These are phyloP conservation scores for Streblospio benedicti DNA, from an alignment of 1,140 invertebrate species.

Conservation along the genomic window DNA sequence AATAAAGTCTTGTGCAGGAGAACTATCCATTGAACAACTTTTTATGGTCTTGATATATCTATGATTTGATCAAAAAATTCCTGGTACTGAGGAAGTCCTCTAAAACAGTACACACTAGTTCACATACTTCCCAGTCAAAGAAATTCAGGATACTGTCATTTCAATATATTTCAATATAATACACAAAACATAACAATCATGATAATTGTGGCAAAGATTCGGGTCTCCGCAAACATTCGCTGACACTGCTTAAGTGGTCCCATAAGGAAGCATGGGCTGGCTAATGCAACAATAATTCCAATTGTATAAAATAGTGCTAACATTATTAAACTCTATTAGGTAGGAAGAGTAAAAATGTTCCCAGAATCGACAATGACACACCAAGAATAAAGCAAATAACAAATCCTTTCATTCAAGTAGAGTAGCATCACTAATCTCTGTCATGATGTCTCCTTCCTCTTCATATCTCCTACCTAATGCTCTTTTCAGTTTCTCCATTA, in stretches of 20 bases:
- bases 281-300: conserved; percentile 68
- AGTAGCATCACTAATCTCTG: conserved; percentile 60
- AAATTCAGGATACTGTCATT: too few relatives aligned
- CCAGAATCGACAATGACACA: conserved; percentile 36
- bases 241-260: conserved; percentile 80
- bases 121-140: too few relatives aligned
- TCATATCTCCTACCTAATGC: background rate
- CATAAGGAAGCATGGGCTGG: conserved; percentile 82
- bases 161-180: too few relatives aligned
- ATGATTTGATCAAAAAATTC: too few relatives aligned
- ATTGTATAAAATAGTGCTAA: conserved; percentile 79
- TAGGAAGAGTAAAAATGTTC: conserved; percentile 59
- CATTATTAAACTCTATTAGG: conserved; percentile 58
- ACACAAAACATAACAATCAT: conserved; percentile 61
- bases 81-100: too few relatives aligned
- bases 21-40: too few relatives aligned
- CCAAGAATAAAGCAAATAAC: conserved; percentile 59
- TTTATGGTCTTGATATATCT: too few relatives aligned
- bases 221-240: conserved; percentile 82
- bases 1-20: too few relatives aligned
- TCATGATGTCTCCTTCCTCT: conserved; percentile 1
- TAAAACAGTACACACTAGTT: too few relatives aligned
- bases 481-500: background rate
- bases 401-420: conserved; percentile 77
- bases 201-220: conserved; percentile 72